A percentile compares a stretch with the other conserved stretches of the same genome.
Conservation (phyloP, 2,797 vertebrate genomes). For the Scleropages formosus region DNA sequence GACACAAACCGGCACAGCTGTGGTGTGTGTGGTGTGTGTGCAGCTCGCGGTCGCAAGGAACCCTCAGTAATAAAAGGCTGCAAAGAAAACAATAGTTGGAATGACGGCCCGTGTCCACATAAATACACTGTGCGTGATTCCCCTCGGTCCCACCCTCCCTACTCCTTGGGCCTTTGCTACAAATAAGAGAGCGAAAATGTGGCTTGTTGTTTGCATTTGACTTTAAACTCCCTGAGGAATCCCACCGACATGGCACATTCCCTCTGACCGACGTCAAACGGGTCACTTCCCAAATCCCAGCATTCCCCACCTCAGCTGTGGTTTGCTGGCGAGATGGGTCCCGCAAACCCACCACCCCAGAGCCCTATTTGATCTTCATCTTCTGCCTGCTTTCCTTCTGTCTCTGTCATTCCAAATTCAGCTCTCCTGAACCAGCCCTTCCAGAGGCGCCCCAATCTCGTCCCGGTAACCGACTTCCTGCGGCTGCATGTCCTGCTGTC, state of each 20-base stretch:
- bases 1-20: neutral
- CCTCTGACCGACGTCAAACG: constrained; percentile 46
- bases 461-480: constrained; percentile 48
- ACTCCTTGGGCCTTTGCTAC: neutral
- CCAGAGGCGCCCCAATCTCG: constrained; percentile 39
- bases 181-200: constrained; percentile 28
- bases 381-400: constrained; percentile 33
- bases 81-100: constrained; percentile 33
- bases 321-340: constrained; percentile 9
- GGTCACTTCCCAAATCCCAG: constrained; percentile 59
- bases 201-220: constrained; percentile 26
- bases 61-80: constrained; percentile 57
- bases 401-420: constrained; percentile 31
- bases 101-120: constrained; percentile 53
- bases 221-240: constrained; percentile 35
- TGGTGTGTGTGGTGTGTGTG: constrained; percentile 30
- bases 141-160: too few relatives aligned
- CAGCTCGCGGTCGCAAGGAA: constrained; percentile 39
- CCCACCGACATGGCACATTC: constrained; percentile 40
- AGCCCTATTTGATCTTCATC: neutral
- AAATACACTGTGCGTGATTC: constrained; percentile 34
- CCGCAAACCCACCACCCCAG: neutral
- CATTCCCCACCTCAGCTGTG: constrained; percentile 32
- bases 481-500: constrained; percentile 48
- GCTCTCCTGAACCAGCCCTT: constrained; percentile 11